Percentiles rank a stretch among this genome's conserved stretches.
Evolutionary conservation across 2,797 vertebrate genomes (phyloP).

Genomic region (Fringilla coelebs): DNA sequence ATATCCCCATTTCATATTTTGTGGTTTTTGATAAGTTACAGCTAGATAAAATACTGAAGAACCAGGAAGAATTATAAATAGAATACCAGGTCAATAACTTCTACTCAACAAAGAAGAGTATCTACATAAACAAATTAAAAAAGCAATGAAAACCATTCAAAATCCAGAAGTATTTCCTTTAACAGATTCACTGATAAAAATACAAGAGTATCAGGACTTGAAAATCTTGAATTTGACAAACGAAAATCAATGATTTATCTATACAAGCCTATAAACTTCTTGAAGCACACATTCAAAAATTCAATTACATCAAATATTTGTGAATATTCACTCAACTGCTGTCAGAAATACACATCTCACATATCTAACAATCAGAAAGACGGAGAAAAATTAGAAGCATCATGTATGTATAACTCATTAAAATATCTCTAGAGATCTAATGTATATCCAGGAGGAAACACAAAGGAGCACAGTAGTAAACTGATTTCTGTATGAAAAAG

Average conservation of each 20-base stretch:
- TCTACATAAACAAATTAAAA: slow-evolving; percentile 4
- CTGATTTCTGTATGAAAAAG: slow-evolving; percentile 37
- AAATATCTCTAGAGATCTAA: slow-evolving; percentile 39
- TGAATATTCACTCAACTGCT: slow-evolving; percentile 47
- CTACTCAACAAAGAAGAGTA: slow-evolving; percentile 5
- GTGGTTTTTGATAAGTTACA: slow-evolving; percentile 63
- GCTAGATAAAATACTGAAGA: slow-evolving; percentile 38
- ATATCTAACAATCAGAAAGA: slow-evolving; percentile 15
- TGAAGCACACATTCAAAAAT: slow-evolving; percentile 36
- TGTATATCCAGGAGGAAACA: slow-evolving; percentile 25
- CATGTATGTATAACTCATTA: slow-evolving; percentile 45
- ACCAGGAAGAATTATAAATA: slow-evolving; percentile 39
- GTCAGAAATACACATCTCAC: slow-evolving; percentile 11
- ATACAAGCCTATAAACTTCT: not conserved
- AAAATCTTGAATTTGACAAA: slow-evolving; percentile 50
- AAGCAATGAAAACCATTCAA: slow-evolving; percentile 8
- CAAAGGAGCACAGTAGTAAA: not conserved
- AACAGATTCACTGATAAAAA: slow-evolving; percentile 58
- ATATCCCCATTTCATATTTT: slow-evolving; percentile 64
- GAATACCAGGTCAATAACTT: slow-evolving; percentile 13
- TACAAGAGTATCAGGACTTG: slow-evolving; percentile 36
- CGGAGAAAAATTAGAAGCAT: slow-evolving; percentile 58
- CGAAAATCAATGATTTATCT: slow-evolving; percentile 40
- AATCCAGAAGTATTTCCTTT: slow-evolving; percentile 48
- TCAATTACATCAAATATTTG: slow-evolving; percentile 51